Conservation (phyloP, 2,797 vertebrate species). For the Notolepis coatsorum region DNA sequence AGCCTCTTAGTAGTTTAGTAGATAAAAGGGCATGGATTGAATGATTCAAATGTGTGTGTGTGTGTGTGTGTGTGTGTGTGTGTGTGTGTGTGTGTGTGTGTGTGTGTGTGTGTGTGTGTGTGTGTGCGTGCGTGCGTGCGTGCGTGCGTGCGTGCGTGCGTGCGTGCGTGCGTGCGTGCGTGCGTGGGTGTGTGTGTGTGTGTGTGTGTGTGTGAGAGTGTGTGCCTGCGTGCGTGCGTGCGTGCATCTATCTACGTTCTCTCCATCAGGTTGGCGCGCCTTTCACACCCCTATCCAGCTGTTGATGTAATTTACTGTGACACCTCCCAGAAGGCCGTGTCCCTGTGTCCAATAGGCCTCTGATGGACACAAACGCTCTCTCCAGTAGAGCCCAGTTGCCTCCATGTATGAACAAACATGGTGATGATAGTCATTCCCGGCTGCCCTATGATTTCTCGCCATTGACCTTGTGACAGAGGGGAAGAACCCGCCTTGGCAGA, state of each 20-base stretch:
- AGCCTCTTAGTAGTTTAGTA: too few species aligned
- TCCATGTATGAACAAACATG: slow-evolving; percentile 35
- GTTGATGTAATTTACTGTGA: slow-evolving; percentile 33
- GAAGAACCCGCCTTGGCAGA: background rate
- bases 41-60: too few species aligned
- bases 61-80: too few species aligned
- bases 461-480: slow-evolving; percentile 42
- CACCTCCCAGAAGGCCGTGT: slow-evolving; percentile 34
- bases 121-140: background rate
- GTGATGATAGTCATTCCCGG: slow-evolving; percentile 47
- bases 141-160: too few species aligned
- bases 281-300: slow-evolving; percentile 22
- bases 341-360: slow-evolving; percentile 17
- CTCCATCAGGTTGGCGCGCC: background rate
- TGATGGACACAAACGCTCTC: slow-evolving; percentile 12
- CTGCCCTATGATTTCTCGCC: slow-evolving; percentile 43
- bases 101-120: background rate
- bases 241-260: background rate
- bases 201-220: background rate
- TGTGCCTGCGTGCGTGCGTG: background rate
- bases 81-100: background rate
- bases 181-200: too few species aligned
- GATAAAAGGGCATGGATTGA: too few species aligned
- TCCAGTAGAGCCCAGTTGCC: background rate
- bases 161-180: too few species aligned